These are phyloP conservation scores for Microtus oregoni DNA, from an alignment of 2,113 vertebrate genomes.

Conservation along the genomic window DNA sequence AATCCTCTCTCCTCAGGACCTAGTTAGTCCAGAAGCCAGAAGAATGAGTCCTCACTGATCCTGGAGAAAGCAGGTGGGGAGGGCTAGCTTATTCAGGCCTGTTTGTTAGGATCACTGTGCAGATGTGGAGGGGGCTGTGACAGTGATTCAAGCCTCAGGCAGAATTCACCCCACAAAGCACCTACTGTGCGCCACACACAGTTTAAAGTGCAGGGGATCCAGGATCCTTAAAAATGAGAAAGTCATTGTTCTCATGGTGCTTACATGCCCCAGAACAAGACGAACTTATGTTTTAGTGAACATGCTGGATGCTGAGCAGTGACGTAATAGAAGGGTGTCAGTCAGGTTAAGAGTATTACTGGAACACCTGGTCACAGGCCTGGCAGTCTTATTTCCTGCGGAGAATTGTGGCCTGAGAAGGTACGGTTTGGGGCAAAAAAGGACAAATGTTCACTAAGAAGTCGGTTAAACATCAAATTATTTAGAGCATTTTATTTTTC, in stretches of 20 bases:
- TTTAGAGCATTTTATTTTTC: neutral
- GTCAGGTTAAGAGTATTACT: neutral
- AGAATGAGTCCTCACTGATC: neutral
- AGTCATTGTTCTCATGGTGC: neutral
- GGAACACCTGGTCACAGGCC: neutral
- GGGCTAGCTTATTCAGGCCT: neutral
- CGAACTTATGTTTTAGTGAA: neutral
- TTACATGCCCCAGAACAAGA: neutral
- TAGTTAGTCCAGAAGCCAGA: neutral
- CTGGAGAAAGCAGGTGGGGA: neutral
- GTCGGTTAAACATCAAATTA: constrained; percentile 41
- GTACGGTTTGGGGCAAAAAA: neutral
- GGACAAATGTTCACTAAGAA: neutral
- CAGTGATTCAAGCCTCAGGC: neutral
- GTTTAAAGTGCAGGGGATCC: neutral
- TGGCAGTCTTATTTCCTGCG: neutral
- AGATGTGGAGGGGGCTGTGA: neutral
- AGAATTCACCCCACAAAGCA: neutral
- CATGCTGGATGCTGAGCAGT: neutral
- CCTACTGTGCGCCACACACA: neutral
- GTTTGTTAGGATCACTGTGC: neutral
- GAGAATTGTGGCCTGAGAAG: neutral
- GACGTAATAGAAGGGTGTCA: neutral
- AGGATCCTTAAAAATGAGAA: neutral
- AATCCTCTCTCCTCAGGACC: neutral